Conservation (phyloP, 2,113 vertebrate species). For the Plecotus auritus region DNA sequence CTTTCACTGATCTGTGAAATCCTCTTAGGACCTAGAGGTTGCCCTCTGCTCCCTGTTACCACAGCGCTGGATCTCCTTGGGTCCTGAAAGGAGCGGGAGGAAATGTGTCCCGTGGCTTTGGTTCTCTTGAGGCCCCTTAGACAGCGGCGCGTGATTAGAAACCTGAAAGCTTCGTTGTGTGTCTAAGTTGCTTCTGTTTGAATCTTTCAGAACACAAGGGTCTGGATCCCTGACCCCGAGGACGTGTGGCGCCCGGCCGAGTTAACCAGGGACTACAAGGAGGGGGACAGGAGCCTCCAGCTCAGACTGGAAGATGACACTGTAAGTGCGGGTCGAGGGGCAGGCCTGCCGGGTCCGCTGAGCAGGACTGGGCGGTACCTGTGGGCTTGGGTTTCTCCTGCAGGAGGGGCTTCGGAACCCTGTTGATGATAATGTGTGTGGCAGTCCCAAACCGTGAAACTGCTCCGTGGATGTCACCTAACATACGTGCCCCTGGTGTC, state of each 20-base stretch:
- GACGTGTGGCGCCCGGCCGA: slow-evolving; percentile 95
- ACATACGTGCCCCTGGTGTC: neutral
- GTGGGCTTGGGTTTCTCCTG: neutral
- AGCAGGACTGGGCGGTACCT: neutral
- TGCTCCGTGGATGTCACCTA: accelerated
- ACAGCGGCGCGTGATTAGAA: neutral
- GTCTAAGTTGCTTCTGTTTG: neutral
- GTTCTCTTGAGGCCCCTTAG: neutral
- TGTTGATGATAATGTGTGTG: accelerated
- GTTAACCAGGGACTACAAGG: slow-evolving; percentile 91
- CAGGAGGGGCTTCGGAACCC: neutral
- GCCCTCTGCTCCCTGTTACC: neutral
- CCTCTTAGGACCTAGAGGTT: neutral
- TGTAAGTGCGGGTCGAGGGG: slow-evolving; percentile 75
- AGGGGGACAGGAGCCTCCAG: slow-evolving; percentile 87
- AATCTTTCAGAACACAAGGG: slow-evolving; percentile 87
- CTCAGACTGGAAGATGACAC: slow-evolving; percentile 94
- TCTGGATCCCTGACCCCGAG: slow-evolving; percentile 95
- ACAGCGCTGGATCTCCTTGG: too few relatives aligned
- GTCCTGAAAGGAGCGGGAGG: neutral
- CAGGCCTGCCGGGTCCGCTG: neutral
- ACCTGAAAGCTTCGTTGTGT: neutral
- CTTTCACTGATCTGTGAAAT: neutral
- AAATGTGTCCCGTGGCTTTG: neutral
- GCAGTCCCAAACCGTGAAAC: neutral